Evolutionary conservation across 2,113 vertebrate genomes (phyloP), one percentile per base, ranked within the genome.

Genomic region (Canis aureus): DNA sequence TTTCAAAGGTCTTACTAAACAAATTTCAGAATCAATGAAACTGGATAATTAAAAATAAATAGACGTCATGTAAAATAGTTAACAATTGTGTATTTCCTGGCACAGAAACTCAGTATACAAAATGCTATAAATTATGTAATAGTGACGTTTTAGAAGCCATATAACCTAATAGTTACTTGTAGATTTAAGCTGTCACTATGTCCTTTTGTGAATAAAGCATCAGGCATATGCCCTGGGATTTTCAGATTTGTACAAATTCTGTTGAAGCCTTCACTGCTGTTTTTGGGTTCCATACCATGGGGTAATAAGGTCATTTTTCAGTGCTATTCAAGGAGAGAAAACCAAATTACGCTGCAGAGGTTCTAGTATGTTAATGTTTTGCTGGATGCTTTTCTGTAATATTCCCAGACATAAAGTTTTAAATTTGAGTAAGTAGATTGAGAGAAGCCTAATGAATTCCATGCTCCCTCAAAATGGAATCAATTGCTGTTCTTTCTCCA

Each of bases 11-110:
- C 67, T 97, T 89, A 93, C 17, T 88, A 59, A 95, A 79, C n/a
- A 93, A 59, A 67, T 90, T 69, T 92, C 22, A 93, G 84, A 78
- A 60, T 84, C 27, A 25, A 0, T 91, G 29, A 94, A 82, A 88
- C 19, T 78, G 95, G 23, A n/a, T 95, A 93, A 82, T 95, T 89
- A 95, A 93, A 69, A 89, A 35, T 85, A 43, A 43, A 43, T 43
- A 71, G 73, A 17, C 11, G 67, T 89, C 80, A 51, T 90, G 13
- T 93, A 78, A 97, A 94, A 95, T 38, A 82, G 64, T 80, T 89
- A 86, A 67, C 9, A 78, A 59, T 78, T 66, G 27, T 9, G 83
- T 94, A 78, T 29, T 92, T 95, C 38, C 38, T 97, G 69, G 55
- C 69, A 96, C 62, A 95, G 66, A 95, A 76, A 71, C 83, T 78